These are phyloP conservation scores for Isotomurus palustris DNA, from an alignment of 2,888 invertebrate genomes.

Conservation along the genomic window DNA sequence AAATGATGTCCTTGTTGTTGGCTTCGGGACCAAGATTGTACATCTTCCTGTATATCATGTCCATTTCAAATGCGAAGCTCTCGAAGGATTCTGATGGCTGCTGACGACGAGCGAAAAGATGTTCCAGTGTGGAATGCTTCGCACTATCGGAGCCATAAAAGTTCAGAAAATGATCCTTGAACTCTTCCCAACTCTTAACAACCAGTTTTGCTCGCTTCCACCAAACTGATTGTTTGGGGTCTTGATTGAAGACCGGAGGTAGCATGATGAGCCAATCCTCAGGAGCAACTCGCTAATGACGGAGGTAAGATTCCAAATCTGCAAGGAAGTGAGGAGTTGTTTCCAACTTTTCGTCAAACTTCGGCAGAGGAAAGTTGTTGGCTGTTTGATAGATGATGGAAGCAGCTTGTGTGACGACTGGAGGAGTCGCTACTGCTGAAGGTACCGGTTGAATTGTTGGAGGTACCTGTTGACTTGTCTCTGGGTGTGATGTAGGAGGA, in stretches of 20 bases:
- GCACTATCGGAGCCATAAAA: conserved; percentile 14
- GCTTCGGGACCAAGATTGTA: background rate
- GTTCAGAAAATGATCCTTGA: conserved; percentile 2
- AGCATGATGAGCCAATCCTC: conserved; percentile 1
- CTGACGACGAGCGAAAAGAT: conserved; percentile 1
- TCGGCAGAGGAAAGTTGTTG: conserved; percentile 1
- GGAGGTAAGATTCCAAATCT: conserved; percentile 6
- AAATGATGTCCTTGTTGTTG: background rate
- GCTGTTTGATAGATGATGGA: too few relatives aligned
- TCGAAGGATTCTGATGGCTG: conserved; percentile 11
- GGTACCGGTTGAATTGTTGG: too few relatives aligned
- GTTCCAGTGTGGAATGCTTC: background rate
- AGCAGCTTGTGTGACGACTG: too few relatives aligned
- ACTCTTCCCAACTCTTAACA: background rate
- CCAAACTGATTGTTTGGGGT: conserved; percentile 13
- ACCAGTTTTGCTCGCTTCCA: conserved; percentile 14
- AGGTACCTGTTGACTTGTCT: too few relatives aligned
- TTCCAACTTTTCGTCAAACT: conserved; percentile 11
- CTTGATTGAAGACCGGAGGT: conserved; percentile 9
- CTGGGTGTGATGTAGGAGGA: too few relatives aligned
- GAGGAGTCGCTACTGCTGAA: too few relatives aligned
- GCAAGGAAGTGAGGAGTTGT: background rate
- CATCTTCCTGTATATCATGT: conserved; percentile 8
- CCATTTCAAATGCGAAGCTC: conserved; percentile 17
- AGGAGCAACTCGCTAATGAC: background rate